phyloP scores from a whole-genome alignment of 2,113 vertebrate species.

The Cynocephalus volans region DNA sequence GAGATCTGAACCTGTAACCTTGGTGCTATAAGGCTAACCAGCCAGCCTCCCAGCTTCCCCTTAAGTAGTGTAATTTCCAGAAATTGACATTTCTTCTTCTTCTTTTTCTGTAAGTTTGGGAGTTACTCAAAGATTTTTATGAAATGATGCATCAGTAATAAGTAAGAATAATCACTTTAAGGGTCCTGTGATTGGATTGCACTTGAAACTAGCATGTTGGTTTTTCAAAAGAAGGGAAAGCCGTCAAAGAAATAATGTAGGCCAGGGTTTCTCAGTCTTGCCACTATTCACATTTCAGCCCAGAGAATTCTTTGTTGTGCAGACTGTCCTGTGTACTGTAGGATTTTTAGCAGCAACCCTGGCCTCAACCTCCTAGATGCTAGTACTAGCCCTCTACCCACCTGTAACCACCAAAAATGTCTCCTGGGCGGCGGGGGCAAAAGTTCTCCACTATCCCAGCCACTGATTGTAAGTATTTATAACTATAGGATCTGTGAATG shows the following conservation, averaged over 20 bases:
- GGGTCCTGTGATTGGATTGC: neutral
- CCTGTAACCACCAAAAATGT: neutral
- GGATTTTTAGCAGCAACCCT: neutral
- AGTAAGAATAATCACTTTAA: neutral
- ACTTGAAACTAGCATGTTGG: conserved; percentile 24
- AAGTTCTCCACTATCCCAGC: neutral
- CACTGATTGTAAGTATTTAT: neutral
- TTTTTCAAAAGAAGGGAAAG: conserved; percentile 37
- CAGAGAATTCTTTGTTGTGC: neutral
- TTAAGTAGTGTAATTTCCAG: neutral
- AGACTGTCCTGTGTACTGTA: neutral
- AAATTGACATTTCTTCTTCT: neutral
- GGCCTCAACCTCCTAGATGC: neutral
- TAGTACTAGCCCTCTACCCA: neutral
- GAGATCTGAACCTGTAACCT: too few relatives aligned
- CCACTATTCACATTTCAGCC: neutral
- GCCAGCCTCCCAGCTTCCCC: neutral
- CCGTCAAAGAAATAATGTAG: neutral
- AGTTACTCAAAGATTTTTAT: conserved; percentile 3
- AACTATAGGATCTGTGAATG: neutral
- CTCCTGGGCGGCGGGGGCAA: neutral
- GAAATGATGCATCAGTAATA: neutral
- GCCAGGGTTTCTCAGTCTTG: neutral
- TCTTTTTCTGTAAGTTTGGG: neutral
- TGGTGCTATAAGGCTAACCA: too few relatives aligned